These are phyloP conservation scores for Calonectris borealis DNA, from an alignment of 2,113 vertebrate species.

Conservation along the genomic window DNA sequence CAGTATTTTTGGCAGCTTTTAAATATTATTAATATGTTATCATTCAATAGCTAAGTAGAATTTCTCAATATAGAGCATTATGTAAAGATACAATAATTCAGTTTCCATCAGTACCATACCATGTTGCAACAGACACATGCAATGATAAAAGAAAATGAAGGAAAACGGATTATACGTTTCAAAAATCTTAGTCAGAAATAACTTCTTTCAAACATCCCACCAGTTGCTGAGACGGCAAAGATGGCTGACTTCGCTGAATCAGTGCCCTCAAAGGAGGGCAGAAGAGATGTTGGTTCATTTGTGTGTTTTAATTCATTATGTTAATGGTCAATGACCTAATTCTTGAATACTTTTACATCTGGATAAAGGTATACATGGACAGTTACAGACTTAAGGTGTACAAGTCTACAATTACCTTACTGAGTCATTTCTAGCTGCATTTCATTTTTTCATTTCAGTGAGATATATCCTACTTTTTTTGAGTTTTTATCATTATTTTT, in stretches of 20 bases:
- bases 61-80: conserved; percentile 20
- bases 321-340: background rate
- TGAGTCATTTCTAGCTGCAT: background rate
- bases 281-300: background rate
- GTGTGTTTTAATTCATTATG: background rate
- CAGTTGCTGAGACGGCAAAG: background rate
- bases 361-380: background rate
- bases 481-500: background rate
- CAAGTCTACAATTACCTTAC: background rate
- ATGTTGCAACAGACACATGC: background rate
- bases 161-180: background rate
- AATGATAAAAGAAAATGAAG: background rate
- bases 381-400: background rate
- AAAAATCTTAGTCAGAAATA: conserved; percentile 24
- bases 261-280: background rate
- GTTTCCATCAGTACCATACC: background rate
- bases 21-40: background rate
- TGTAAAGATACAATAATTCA: background rate
- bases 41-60: background rate
- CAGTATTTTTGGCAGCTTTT: background rate
- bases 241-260: background rate
- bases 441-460: background rate
- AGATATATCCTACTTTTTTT: background rate
- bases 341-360: background rate
- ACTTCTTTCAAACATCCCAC: conserved; percentile 8